Conservation (phyloP, 2,113 vertebrate genomes). For the Sakesphorus luctuosus region DNA sequence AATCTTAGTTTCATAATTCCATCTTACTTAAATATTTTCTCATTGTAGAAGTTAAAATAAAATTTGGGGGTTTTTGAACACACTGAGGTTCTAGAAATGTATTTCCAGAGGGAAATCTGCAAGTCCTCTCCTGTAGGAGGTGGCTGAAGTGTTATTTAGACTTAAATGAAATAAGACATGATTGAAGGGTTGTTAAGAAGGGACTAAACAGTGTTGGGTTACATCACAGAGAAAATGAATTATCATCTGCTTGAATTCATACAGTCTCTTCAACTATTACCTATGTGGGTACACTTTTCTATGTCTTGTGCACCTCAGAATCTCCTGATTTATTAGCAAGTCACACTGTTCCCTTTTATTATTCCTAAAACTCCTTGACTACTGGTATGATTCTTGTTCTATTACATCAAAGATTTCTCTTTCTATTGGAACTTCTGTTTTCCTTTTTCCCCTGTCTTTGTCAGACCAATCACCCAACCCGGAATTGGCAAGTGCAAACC, state of each 20-base stretch:
- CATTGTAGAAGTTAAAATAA: conserved; percentile 43
- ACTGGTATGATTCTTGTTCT: neutral
- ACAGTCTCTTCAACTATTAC: neutral
- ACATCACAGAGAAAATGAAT: conserved; percentile 31
- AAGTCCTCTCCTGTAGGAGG: conserved; percentile 53
- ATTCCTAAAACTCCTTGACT: neutral
- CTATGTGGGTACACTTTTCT: neutral
- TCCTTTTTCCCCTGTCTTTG: neutral
- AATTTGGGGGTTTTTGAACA: neutral
- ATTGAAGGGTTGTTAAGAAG: conserved; percentile 65
- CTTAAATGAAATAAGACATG: conserved; percentile 39
- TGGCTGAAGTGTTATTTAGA: conserved; percentile 50
- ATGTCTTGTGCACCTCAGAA: neutral
- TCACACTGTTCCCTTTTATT: neutral
- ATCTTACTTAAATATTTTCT: neutral
- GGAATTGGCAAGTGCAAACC: neutral
- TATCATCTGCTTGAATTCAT: neutral
- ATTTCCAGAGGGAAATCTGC: conserved; percentile 52
- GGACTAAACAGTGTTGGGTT: conserved; percentile 22
- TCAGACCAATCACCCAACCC: neutral
- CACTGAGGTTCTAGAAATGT: conserved; percentile 7
- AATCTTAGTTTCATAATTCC: conserved; percentile 45
- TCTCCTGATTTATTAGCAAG: neutral
- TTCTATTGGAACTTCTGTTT: neutral
- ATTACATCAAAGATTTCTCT: neutral